These are phyloP conservation scores for Epinephelus moara DNA, from an alignment of 2,113 vertebrate species.

Conservation along the genomic window DNA sequence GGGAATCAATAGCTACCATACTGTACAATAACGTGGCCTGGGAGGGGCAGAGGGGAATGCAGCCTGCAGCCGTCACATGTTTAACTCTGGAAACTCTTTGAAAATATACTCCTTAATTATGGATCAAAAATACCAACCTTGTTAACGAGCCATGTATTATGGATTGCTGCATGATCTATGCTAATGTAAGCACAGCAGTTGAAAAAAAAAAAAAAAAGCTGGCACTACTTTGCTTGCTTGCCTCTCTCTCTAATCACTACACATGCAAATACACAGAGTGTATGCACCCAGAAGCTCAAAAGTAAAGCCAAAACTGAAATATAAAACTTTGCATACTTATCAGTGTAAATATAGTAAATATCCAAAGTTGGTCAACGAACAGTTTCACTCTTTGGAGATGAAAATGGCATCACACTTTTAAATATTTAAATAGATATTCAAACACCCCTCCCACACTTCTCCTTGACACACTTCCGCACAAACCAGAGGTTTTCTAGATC, in stretches of 20 bases:
- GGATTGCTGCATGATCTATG: constrained; percentile 71
- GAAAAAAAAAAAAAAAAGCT: constrained; percentile 21
- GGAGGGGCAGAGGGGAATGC: constrained; percentile 31
- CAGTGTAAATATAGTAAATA: constrained; percentile 14
- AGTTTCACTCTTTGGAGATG: background rate
- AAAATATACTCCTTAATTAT: constrained; percentile 75
- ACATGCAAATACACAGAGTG: constrained; percentile 14
- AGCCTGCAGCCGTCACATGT: constrained; percentile 43
- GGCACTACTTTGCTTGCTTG: constrained; percentile 51
- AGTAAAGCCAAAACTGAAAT: constrained; percentile 12
- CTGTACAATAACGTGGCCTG: constrained; percentile 63
- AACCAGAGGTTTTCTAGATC: constrained; percentile 21
- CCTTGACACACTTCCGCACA: constrained; percentile 21
- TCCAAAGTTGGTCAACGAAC: background rate
- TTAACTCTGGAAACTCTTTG: constrained; percentile 56
- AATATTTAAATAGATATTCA: background rate
- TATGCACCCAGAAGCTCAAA: background rate
- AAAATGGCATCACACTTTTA: background rate
- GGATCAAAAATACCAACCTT: constrained; percentile 73
- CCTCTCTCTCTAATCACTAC: constrained; percentile 50
- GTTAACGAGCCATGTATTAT: constrained; percentile 76
- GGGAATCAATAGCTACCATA: constrained; percentile 72
- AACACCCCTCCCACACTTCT: constrained; percentile 1
- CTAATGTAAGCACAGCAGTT: constrained; percentile 66
- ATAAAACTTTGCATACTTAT: constrained; percentile 12